Evolutionary conservation across 1,140 invertebrate genomes (phyloP).

Genomic region (Pomacea maculata): DNA sequence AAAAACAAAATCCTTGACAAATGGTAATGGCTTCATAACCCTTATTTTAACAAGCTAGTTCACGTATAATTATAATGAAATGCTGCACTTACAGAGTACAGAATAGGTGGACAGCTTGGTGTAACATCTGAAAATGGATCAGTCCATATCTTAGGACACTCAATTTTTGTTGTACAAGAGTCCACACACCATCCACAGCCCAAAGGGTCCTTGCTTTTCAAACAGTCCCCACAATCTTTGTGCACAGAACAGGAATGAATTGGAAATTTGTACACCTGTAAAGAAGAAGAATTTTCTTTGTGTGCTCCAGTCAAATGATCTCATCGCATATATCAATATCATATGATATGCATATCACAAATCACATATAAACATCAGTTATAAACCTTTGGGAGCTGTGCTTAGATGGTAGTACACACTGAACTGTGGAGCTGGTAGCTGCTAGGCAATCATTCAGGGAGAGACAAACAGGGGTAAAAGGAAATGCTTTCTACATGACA

Average conservation of each 20-base stretch:
- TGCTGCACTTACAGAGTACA: conserved; percentile 33
- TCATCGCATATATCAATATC: neutral
- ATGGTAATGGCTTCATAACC: too few relatives aligned
- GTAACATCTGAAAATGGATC: conserved; percentile 2
- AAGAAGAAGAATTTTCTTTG: neutral
- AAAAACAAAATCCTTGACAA: neutral
- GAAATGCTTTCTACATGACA: neutral
- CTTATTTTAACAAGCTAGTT: too few relatives aligned
- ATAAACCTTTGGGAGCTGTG: too few relatives aligned
- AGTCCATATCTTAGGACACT: conserved; percentile 25
- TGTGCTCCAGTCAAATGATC: neutral
- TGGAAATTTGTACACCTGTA: conserved; percentile 57
- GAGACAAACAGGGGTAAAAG: conserved; percentile 1
- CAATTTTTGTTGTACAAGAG: conserved; percentile 36
- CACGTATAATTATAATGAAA: neutral
- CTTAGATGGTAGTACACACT: neutral
- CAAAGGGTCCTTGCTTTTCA: conserved; percentile 54
- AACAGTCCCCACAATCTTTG: conserved; percentile 54
- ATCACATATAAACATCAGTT: neutral
- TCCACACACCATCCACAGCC: conserved; percentile 62
- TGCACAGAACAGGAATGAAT: conserved; percentile 56
- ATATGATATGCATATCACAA: neutral
- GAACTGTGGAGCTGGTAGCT: too few relatives aligned
- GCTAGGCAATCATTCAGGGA: neutral
- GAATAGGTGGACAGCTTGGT: conserved; percentile 35